These are phyloP conservation scores for Criorhina ranunculi DNA, from an alignment of 2,888 invertebrate genomes.

Conservation along the genomic window DNA sequence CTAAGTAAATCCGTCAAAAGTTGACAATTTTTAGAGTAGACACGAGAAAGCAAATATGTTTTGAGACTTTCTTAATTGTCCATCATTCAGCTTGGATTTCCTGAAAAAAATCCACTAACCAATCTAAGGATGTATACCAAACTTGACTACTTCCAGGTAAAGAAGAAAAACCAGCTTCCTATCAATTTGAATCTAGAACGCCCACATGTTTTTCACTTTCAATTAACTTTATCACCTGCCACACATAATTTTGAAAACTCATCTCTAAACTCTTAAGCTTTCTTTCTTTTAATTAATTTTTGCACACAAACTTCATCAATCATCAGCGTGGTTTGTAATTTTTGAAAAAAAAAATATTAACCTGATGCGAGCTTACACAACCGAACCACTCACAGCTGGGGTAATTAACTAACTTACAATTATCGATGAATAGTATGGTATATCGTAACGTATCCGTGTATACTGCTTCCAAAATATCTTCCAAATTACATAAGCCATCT, in stretches of 20 bases:
- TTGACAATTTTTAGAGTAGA: too few species aligned
- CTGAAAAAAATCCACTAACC: neutral
- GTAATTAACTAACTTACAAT: constrained; percentile 77
- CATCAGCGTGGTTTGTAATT: constrained; percentile 20
- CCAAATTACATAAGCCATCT: constrained; percentile 84
- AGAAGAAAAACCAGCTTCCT: constrained; percentile 29
- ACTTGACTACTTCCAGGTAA: too few species aligned
- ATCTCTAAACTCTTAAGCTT: constrained; percentile 10
- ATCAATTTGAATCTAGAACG: constrained; percentile 46
- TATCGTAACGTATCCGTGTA: constrained; percentile 81
- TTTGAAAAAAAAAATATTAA: constrained; percentile 47
- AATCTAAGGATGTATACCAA: neutral
- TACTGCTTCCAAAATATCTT: constrained; percentile 83
- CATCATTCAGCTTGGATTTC: neutral
- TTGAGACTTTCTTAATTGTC: too few species aligned
- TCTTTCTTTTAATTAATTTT: constrained; percentile 60
- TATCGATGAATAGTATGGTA: constrained; percentile 78
- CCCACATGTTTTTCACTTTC: constrained; percentile 53
- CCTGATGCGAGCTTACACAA: constrained; percentile 60
- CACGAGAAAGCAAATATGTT: too few species aligned
- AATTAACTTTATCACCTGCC: constrained; percentile 62
- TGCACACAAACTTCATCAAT: constrained; percentile 67
- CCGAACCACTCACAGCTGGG: constrained; percentile 16
- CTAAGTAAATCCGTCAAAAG: too few species aligned
- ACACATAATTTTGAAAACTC: constrained; percentile 33